These are phyloP conservation scores for Drosophila pseudoananassae DNA, from an alignment of 1,140 invertebrate species.

Conservation along the genomic window DNA sequence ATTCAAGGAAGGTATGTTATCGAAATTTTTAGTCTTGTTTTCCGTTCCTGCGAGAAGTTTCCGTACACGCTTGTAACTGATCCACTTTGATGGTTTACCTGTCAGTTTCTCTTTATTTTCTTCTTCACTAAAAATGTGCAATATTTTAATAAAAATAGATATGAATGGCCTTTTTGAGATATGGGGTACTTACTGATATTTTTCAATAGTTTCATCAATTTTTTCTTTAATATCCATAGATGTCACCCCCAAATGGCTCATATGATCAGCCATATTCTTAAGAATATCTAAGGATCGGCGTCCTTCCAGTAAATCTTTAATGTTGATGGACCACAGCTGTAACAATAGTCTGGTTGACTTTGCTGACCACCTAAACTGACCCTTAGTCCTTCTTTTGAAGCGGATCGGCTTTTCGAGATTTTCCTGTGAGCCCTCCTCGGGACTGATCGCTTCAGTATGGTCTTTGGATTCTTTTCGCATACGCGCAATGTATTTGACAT, in stretches of 20 bases:
- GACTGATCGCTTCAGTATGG: background rate
- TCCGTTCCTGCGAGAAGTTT: background rate
- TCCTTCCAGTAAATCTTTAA: background rate
- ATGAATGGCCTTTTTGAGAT: background rate
- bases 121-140: background rate
- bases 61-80: background rate
- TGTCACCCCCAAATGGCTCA: constrained; percentile 23
- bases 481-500: constrained; percentile 2
- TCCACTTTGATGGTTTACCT: background rate
- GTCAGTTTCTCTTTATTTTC: background rate
- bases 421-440: background rate
- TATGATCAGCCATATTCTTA: constrained; percentile 35
- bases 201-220: constrained; percentile 44
- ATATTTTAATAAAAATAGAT: background rate
- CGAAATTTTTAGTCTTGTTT: background rate
- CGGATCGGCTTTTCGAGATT: background rate
- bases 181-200: constrained; percentile 25
- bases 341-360: constrained; percentile 34
- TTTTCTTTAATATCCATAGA: constrained; percentile 41
- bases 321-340: constrained; percentile 28
- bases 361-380: constrained; percentile 14
- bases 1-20: background rate
- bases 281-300: constrained; percentile 10
- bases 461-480: background rate
- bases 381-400: background rate